Evolutionary conservation across 1,140 invertebrate species (phyloP).

Genomic region (Lepidurus arcticus): DNA sequence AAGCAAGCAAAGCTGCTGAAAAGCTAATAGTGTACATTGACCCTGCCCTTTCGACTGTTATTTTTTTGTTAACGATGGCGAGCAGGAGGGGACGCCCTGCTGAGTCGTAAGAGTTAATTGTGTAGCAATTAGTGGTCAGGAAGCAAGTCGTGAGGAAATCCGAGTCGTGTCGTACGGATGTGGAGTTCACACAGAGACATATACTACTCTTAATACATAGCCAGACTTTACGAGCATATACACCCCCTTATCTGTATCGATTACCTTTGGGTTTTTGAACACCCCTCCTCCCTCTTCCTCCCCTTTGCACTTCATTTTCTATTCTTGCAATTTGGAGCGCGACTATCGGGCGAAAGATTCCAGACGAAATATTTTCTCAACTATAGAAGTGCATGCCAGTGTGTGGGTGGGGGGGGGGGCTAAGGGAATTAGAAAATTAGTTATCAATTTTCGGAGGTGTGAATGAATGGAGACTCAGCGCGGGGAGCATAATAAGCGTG

Average conservation of each 20-base stretch:
- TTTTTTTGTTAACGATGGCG: neutral
- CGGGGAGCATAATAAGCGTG: neutral
- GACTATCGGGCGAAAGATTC: too few species aligned
- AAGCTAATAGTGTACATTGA: constrained; percentile 19
- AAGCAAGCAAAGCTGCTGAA: neutral
- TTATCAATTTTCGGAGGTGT: constrained; percentile 24
- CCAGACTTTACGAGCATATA: neutral
- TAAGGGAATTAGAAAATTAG: constrained; percentile 23
- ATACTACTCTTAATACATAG: constrained; percentile 24
- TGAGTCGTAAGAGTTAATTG: constrained; percentile 3
- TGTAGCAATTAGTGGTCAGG: constrained; percentile 21
- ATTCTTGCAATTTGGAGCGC: neutral
- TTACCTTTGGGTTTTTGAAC: constrained; percentile 25
- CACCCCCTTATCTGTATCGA: neutral
- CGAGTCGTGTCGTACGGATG: neutral
- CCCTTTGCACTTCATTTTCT: neutral
- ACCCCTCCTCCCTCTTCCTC: neutral
- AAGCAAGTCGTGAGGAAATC: constrained; percentile 15
- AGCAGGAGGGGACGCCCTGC: neutral
- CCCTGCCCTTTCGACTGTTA: neutral
- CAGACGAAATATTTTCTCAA: neutral
- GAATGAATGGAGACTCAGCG: constrained; percentile 5
- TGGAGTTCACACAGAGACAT: constrained; percentile 24
- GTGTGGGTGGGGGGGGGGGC: neutral
- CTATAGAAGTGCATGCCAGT: neutral